Percentiles rank a stretch among this genome's conserved stretches.
Evolutionary conservation across 23 tunicate genomes (phyloP).

Genomic region (Corella eumyota): DNA sequence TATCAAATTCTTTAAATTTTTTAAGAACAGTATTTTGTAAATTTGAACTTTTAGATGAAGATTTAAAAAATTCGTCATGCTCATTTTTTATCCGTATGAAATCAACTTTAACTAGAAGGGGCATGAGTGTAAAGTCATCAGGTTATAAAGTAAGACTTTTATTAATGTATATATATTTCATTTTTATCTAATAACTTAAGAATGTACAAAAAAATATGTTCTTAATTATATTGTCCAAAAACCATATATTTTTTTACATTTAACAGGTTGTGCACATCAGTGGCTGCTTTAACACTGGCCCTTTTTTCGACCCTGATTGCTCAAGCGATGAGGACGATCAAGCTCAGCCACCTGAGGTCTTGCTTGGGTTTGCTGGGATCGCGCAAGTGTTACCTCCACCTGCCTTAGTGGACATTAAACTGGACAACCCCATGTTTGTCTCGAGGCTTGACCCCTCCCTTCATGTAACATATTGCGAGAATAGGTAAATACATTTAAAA

Average conservation of each 20-base stretch:
- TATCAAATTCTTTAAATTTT: too few species aligned
- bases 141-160: conserved; percentile 43
- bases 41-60: too few species aligned
- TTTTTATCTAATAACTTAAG: background rate
- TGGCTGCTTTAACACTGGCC: conserved; percentile 11
- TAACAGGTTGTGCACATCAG: conserved; percentile 35
- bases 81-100: conserved; percentile 67
- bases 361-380: conserved; percentile 27
- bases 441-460: conserved; percentile 36
- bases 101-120: conserved; percentile 46
- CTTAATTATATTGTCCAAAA: background rate
- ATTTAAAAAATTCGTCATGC: conserved; percentile 2
- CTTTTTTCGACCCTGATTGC: background rate
- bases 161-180: background rate
- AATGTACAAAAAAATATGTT: background rate
- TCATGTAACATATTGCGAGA: conserved; percentile 55
- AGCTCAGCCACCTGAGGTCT: background rate
- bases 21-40: too few species aligned
- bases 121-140: conserved; percentile 27
- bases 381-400: conserved; percentile 37
- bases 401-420: conserved; percentile 9
- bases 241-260: background rate
- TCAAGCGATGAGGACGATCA: conserved; percentile 19
- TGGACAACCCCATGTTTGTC: conserved; percentile 39
- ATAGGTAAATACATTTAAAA: conserved; percentile 4